Evolutionary conservation across 2,113 vertebrate species (phyloP).

Genomic region (Myotis brandtii): DNA sequence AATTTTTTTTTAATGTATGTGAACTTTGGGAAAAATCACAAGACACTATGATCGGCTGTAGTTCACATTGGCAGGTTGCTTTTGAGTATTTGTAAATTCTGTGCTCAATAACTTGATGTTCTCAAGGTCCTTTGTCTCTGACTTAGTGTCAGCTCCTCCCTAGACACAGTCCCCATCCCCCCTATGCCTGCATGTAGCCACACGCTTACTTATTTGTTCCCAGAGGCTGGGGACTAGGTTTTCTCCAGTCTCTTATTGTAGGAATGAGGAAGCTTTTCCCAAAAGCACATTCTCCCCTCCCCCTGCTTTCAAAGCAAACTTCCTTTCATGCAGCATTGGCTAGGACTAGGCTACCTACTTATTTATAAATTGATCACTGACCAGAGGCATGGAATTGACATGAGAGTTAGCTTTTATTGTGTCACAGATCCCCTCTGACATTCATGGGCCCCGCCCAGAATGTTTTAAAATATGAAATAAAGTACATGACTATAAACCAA

Average conservation of each 20-base stretch:
- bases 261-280: constrained; percentile 27
- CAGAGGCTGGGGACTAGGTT: not conserved
- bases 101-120: constrained; percentile 24
- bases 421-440: constrained; percentile 25
- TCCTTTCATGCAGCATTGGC: constrained; percentile 49
- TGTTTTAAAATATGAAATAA: constrained; percentile 52
- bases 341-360: not conserved
- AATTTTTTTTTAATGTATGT: constrained; percentile 30
- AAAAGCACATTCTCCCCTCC: not conserved
- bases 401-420: constrained; percentile 39
- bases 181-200: not conserved
- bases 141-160: constrained; percentile 26
- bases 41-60: not conserved
- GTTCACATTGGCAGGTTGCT: not conserved
- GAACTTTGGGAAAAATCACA: constrained; percentile 30
- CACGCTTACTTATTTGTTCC: constrained; percentile 30
- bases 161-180: not conserved
- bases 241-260: constrained; percentile 23
- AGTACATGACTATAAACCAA: constrained; percentile 8
- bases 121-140: constrained; percentile 5
- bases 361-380: constrained; percentile 35
- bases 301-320: constrained; percentile 21
- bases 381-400: not conserved
- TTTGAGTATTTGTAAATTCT: constrained; percentile 24
- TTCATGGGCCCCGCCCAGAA: not conserved